Evolutionary conservation across 2,888 invertebrate genomes (phyloP).

Genomic region (Coelopa pilipes): DNA sequence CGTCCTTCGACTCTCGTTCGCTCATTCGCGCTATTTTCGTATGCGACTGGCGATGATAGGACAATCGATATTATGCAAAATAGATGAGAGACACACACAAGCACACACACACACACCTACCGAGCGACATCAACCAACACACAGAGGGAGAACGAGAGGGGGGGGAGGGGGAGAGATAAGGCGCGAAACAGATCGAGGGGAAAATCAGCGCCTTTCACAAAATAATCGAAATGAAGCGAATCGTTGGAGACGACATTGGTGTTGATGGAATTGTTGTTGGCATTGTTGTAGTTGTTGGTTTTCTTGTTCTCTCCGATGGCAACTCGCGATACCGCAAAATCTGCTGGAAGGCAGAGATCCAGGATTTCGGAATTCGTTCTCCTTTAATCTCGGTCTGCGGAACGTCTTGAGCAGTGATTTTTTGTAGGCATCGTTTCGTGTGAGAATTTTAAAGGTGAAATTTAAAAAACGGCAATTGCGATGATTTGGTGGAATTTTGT

Average conservation of each 20-base stretch:
- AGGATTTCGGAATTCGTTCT: too few species aligned
- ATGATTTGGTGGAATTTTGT: too few species aligned
- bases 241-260: neutral
- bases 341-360: too few species aligned
- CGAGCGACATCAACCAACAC: neutral
- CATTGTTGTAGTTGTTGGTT: neutral
- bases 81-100: constrained; percentile 35
- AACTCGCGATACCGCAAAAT: too few species aligned
- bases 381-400: too few species aligned
- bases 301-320: neutral
- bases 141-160: neutral
- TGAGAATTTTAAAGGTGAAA: too few species aligned
- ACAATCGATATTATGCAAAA: constrained; percentile 50
- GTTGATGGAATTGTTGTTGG: neutral
- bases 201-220: constrained; percentile 28
- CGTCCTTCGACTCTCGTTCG: too few species aligned
- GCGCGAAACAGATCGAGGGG: constrained; percentile 24
- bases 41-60: constrained; percentile 41
- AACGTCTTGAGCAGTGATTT: too few species aligned
- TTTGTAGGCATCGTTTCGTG: too few species aligned
- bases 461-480: too few species aligned
- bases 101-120: constrained; percentile 4
- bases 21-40: constrained; percentile 1
- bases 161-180: neutral
- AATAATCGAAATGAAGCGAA: constrained; percentile 30